A percentile compares a stretch with the other conserved stretches of the same genome.
Evolutionary conservation across 2,113 vertebrate genomes (phyloP).

Genomic region (Cricetomys ansorgei): DNA sequence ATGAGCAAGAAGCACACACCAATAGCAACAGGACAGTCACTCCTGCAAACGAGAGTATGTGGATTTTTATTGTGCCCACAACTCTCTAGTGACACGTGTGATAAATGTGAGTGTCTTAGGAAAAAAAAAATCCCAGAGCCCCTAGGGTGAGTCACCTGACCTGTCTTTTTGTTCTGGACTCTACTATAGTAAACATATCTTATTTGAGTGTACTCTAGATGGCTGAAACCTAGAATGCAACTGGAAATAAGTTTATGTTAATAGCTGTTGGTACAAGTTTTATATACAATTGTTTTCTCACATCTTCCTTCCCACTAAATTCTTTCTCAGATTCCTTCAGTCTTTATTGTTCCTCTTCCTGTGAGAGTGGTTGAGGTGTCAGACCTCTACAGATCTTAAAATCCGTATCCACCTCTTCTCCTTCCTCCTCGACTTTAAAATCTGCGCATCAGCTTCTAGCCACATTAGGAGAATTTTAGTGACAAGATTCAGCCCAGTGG

Average conservation of each 20-base stretch:
- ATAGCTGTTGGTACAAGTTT: background rate
- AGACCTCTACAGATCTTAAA: background rate
- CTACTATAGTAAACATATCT: background rate
- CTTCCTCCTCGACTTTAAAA: constrained; percentile 48
- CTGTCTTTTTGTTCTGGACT: constrained; percentile 73
- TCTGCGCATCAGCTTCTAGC: background rate
- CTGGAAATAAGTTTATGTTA: constrained; percentile 14
- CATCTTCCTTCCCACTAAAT: background rate
- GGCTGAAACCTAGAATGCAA: constrained; percentile 24
- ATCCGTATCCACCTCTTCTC: background rate
- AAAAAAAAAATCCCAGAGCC: constrained; percentile 45
- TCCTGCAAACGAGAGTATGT: constrained; percentile 60
- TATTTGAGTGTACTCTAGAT: constrained; percentile 43
- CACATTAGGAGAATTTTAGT: background rate
- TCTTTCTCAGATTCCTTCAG: background rate
- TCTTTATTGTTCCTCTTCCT: constrained; percentile 49
- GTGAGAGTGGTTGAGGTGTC: background rate
- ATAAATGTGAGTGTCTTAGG: constrained; percentile 65
- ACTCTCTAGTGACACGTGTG: constrained; percentile 67
- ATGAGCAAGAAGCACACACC: constrained; percentile 58
- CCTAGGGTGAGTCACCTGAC: background rate
- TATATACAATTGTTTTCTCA: background rate
- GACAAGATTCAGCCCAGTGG: background rate
- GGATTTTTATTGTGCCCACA: constrained; percentile 60
- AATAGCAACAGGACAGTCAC: constrained; percentile 55